Evolutionary conservation across 2,797 vertebrate genomes (phyloP).

Genomic region (Synaphobranchus kaupii): DNA sequence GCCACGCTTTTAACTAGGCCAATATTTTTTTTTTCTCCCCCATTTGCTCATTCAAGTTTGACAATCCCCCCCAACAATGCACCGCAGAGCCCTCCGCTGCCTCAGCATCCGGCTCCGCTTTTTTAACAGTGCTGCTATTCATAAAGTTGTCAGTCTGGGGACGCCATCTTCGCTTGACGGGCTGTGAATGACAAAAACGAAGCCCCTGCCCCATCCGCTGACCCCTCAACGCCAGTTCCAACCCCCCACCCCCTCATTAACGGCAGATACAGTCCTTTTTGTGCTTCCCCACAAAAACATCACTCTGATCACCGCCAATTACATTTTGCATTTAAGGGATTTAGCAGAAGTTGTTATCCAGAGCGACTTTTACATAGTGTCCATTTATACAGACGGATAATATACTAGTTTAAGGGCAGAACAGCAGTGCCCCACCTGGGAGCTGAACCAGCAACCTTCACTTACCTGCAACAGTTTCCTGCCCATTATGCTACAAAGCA

Average conservation of each 20-base stretch:
- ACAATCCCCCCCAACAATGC: slow-evolving; percentile 23
- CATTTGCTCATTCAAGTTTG: slow-evolving; percentile 6
- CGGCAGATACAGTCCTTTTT: neutral
- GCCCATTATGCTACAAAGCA: too few relatives aligned
- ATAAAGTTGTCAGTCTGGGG: slow-evolving; percentile 17
- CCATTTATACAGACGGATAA: too few relatives aligned
- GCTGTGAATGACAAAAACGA: neutral
- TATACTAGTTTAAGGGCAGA: too few relatives aligned
- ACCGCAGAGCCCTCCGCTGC: slow-evolving; percentile 1
- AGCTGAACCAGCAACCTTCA: too few relatives aligned
- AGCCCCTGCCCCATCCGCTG: neutral
- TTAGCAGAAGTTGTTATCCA: too few relatives aligned
- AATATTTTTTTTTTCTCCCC: neutral
- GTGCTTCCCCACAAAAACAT: neutral
- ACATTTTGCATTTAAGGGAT: too few relatives aligned
- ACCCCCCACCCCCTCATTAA: neutral
- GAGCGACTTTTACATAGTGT: too few relatives aligned
- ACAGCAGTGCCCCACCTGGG: too few relatives aligned
- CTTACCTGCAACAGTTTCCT: too few relatives aligned
- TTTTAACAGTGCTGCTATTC: slow-evolving; percentile 29
- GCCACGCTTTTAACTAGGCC: neutral
- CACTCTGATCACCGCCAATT: neutral
- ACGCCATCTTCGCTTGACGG: slow-evolving; percentile 16
- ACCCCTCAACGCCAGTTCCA: neutral
- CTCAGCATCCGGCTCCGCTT: slow-evolving; percentile 12